These are phyloP conservation scores for Leuciscus waleckii DNA, from an alignment of 2,797 vertebrate species.

Conservation along the genomic window DNA sequence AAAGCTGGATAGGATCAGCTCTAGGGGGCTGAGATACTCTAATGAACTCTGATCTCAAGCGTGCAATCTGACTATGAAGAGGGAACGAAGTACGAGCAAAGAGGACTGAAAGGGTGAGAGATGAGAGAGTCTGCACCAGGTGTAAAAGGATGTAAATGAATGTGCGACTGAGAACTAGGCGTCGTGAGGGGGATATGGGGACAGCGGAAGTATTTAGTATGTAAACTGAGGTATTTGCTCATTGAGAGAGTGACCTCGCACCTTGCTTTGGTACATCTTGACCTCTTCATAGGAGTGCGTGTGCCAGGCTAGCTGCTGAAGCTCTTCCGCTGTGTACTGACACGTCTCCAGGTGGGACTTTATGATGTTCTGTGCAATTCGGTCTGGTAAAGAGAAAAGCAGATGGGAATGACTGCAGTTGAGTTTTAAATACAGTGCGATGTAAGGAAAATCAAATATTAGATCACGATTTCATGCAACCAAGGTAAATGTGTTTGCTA, in stretches of 20 bases:
- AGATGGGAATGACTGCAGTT: not conserved
- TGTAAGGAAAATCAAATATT: not conserved
- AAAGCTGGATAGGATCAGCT: conserved; percentile 50
- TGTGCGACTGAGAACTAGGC: not conserved
- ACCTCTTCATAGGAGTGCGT: conserved; percentile 98
- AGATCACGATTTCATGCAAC: not conserved
- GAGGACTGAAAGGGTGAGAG: not conserved
- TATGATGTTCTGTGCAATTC: conserved; percentile 99
- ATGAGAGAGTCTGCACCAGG: conserved; percentile 1
- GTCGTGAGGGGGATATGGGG: not conserved
- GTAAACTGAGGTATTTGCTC: not conserved
- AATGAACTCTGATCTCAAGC: conserved; percentile 52
- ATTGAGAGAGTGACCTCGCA: conserved; percentile 62
- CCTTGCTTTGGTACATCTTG: conserved; percentile 99
- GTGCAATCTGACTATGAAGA: conserved; percentile 29
- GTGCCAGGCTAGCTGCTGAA: conserved; percentile 98
- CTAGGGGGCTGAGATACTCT: conserved; percentile 44
- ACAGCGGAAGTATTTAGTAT: not conserved
- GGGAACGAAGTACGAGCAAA: not conserved
- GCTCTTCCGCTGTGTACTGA: conserved; percentile 96
- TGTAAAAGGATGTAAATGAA: conserved; percentile 35
- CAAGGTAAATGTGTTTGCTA: conserved; percentile 3
- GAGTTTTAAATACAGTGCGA: not conserved
- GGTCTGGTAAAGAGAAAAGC: conserved; percentile 78
- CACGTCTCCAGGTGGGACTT: conserved; percentile 99